A percentile compares a stretch with the other conserved stretches of the same genome.
These are phyloP conservation scores for Chironex yamaguchii DNA, from an alignment of 30 jellyfish, hydroid and myxozoan genomes.

Conservation along the genomic window DNA sequence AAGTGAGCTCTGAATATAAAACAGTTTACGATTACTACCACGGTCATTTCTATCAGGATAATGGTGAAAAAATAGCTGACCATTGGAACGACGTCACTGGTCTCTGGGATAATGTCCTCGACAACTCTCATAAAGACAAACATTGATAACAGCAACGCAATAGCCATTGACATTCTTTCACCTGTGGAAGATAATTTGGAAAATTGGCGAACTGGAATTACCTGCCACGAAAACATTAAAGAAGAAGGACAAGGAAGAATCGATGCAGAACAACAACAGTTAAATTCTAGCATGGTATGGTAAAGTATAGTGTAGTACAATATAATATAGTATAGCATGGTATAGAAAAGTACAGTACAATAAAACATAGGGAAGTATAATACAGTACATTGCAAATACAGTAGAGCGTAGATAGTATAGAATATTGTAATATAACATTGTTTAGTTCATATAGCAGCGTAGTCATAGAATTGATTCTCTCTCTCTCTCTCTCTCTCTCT, in stretches of 20 bases:
- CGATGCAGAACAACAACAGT: background rate
- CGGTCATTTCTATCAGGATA: background rate
- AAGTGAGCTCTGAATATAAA: background rate
- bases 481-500: too few species aligned
- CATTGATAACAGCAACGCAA: slow-evolving; percentile 2
- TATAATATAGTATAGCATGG: slow-evolving; percentile 8
- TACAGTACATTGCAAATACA: background rate
- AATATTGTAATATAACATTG: too few species aligned
- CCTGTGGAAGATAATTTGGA: background rate
- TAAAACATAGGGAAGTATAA: slow-evolving; percentile 3
- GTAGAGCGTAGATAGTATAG: too few species aligned
- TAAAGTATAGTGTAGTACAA: background rate
- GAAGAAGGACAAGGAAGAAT: too few species aligned
- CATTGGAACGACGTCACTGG: background rate
- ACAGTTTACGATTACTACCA: background rate
- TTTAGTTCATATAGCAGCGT: too few species aligned
- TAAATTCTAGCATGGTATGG: background rate
- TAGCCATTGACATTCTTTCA: background rate
- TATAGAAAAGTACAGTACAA: slow-evolving; percentile 5
- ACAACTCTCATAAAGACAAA: background rate
- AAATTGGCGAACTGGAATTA: too few species aligned
- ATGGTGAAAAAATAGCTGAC: background rate
- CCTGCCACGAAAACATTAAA: too few species aligned
- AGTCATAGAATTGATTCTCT: too few species aligned
- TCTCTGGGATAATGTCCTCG: slow-evolving; percentile 4